Conservation (phyloP, 2,888 invertebrate species). For the Athalia rosae region DNA sequence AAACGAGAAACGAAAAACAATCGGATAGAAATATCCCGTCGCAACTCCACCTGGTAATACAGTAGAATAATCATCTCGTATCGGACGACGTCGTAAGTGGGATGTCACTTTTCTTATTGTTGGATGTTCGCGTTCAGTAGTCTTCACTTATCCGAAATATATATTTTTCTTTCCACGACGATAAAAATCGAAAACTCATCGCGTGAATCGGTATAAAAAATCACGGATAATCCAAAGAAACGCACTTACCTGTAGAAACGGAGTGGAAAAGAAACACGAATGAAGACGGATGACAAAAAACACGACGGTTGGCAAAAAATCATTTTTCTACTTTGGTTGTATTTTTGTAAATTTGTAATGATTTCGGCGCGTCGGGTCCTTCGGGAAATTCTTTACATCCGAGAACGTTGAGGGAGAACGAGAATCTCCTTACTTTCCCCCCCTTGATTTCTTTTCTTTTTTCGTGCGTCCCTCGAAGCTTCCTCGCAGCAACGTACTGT, state of each 20-base stretch:
- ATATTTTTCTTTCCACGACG: too few relatives aligned
- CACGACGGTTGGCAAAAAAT: not conserved
- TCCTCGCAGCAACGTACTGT: slow-evolving; percentile 3
- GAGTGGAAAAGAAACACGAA: not conserved
- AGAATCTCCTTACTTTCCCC: not conserved
- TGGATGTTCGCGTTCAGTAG: too few relatives aligned
- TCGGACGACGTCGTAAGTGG: not conserved
- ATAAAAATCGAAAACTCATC: not conserved
- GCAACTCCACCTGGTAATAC: too few relatives aligned
- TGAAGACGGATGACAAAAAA: not conserved
- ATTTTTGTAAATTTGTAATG: not conserved
- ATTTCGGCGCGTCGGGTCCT: not conserved
- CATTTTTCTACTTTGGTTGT: too few relatives aligned
- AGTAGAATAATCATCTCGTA: not conserved
- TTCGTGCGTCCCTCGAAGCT: not conserved
- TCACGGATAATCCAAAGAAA: too few relatives aligned
- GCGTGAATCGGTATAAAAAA: too few relatives aligned
- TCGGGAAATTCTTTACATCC: slow-evolving; percentile 9
- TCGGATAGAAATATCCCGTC: not conserved
- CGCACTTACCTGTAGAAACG: too few relatives aligned
- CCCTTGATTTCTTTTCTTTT: not conserved
- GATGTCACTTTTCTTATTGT: slow-evolving; percentile 5
- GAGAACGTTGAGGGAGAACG: not conserved
- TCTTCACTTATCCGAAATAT: too few relatives aligned
- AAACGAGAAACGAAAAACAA: not conserved